Evolutionary conservation across 2,797 vertebrate genomes (phyloP), one percentile per base, ranked within the genome.

Genomic region (Pteropus rufus): DNA sequence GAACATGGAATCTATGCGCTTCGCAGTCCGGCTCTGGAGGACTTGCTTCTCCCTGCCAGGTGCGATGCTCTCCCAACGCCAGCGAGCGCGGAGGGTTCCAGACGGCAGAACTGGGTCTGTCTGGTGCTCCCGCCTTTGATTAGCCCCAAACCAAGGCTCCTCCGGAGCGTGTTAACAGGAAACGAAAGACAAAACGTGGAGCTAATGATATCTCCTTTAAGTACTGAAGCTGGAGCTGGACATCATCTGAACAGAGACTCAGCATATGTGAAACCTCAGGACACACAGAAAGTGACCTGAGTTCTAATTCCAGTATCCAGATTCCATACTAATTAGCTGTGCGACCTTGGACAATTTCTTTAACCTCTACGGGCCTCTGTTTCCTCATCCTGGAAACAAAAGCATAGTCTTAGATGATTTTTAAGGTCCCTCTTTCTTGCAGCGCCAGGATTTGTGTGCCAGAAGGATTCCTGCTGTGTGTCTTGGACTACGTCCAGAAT

Each of bases 391-490:
- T 56, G 76, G 56, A 95, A 84, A 93, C 96, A 89, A 96, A 92
- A 80, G 56, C 75, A 24, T 1, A 23, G 52, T 77, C 93, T 82
- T 64, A 44, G 81, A 24, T 79, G 83, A 77, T 77, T 65, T 67
- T 65, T 65, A 88, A 72, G 54, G 93, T 93, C 65, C 58, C 58
- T 96, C 95, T 93, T 46, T 83, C 93, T 89, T 60, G 65, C 73
- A 54, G 29, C 7, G 67, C 85, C 56, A 44, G 1, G 11, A 15
- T 54, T 26, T 44, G 34, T 85, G 44, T 29, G 60, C 84, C 93
- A 94, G 81, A 95, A 73, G 93, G 91, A 96, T 91, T 82, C 94
- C 95, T 96, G 81, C 95, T 97, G 96, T 90, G 83, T 94, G 91
- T 67, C 76, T 97, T 97, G 96, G 96, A 80, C 41, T 1, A 56